phyloP scores from a whole-genome alignment of 2,113 vertebrate species.

The Rhinolophus ferrumequinum region DNA sequence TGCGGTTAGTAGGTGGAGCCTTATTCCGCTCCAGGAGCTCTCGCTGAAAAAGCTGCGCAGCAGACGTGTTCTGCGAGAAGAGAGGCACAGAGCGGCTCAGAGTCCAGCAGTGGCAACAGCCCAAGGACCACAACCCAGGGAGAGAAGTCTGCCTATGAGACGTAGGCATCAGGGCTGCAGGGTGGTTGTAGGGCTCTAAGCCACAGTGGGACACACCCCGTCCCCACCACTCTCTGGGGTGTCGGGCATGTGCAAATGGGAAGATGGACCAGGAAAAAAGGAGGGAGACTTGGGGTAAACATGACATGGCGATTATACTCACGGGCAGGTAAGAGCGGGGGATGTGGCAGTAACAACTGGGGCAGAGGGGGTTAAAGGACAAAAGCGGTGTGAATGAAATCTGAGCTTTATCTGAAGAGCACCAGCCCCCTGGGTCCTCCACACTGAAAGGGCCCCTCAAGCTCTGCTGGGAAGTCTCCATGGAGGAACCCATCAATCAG shows the following conservation, averaged over 20 bases:
- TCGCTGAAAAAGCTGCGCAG: not conserved
- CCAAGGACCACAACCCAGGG: not conserved
- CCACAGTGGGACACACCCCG: not conserved
- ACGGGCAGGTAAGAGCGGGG: not conserved
- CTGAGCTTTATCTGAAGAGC: not conserved
- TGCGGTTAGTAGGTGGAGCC: not conserved
- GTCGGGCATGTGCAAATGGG: not conserved
- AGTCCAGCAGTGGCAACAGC: not conserved
- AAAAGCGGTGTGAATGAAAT: not conserved
- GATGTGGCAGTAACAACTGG: accelerated
- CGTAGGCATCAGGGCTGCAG: not conserved
- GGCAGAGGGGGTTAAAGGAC: not conserved
- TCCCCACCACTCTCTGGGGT: accelerated
- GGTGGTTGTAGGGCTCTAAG: not conserved
- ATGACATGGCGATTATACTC: not conserved
- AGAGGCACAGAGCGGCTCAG: not conserved
- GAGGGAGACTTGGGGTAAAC: not conserved
- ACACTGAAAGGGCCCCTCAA: not conserved
- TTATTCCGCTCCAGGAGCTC: not conserved
- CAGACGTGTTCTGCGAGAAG: not conserved
- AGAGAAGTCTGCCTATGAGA: not conserved
- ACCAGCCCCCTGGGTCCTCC: not conserved
- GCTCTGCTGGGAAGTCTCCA: not conserved
- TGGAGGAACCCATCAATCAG: not conserved
- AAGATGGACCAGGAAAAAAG: not conserved